Percentiles rank a stretch among this genome's conserved stretches.
Evolutionary conservation across 2,113 vertebrate species (phyloP).

Genomic region (Podarcis cretensis): DNA sequence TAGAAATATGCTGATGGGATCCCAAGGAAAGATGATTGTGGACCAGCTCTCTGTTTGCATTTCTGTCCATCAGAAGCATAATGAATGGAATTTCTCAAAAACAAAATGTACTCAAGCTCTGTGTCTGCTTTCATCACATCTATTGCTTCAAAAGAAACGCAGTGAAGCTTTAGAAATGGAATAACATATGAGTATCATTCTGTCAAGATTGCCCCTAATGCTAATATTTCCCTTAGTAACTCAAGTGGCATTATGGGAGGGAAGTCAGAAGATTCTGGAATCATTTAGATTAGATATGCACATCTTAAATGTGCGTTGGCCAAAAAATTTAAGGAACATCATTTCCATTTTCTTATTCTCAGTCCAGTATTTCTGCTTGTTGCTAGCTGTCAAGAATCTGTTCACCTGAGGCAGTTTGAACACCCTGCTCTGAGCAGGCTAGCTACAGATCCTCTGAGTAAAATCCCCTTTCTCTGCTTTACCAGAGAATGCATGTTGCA

Average conservation of each 20-base stretch:
- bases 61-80: constrained; percentile 15
- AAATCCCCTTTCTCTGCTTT: neutral
- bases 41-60: neutral
- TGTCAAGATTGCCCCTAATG: constrained; percentile 3
- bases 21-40: neutral
- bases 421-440: neutral
- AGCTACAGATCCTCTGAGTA: neutral
- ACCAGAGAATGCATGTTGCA: neutral
- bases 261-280: neutral
- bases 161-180: neutral
- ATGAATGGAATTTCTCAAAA: neutral
- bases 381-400: neutral
- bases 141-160: constrained; percentile 9
- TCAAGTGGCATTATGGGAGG: neutral
- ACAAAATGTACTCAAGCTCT: neutral
- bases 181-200: constrained; percentile 7
- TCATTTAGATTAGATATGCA: neutral
- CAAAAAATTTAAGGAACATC: neutral
- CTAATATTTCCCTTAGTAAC: neutral
- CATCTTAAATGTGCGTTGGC: constrained; percentile 14
- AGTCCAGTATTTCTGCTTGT: neutral
- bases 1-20: neutral
- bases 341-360: neutral
- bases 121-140: neutral
- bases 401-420: neutral